Evolutionary conservation across 2,888 invertebrate genomes (phyloP).

Genomic region (Dermolepida albohirtum): DNA sequence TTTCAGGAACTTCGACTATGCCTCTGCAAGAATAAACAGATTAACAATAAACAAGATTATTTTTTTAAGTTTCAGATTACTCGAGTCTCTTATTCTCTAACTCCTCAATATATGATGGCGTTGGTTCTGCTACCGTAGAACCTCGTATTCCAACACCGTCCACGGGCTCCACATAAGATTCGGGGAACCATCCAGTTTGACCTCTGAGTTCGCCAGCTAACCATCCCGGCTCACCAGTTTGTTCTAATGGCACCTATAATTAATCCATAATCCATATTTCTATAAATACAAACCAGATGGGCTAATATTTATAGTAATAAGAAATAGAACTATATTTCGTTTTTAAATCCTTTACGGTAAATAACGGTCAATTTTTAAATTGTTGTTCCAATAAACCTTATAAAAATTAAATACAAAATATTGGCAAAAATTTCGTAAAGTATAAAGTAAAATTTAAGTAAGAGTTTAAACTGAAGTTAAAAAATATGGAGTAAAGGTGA

Average conservation of each 20-base stretch:
- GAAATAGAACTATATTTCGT: neutral
- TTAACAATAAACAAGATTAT: neutral
- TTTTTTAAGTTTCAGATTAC: constrained; percentile 61
- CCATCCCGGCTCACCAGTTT: constrained; percentile 98
- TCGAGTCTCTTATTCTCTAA: constrained; percentile 64
- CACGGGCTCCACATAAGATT: constrained; percentile 90
- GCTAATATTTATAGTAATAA: constrained; percentile 7
- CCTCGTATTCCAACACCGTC: constrained; percentile 64
- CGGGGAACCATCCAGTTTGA: constrained; percentile 96
- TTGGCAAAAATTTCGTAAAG: too few relatives aligned
- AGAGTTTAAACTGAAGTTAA: too few relatives aligned
- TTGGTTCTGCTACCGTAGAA: constrained; percentile 46
- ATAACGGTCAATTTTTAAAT: too few relatives aligned
- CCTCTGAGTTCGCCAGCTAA: constrained; percentile 91
- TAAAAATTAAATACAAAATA: too few relatives aligned
- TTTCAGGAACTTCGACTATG: constrained; percentile 80
- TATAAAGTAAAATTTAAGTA: too few relatives aligned
- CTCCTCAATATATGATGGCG: constrained; percentile 49
- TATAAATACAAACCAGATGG: constrained; percentile 12
- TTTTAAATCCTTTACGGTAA: too few relatives aligned
- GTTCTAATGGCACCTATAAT: constrained; percentile 74
- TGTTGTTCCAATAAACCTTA: too few relatives aligned
- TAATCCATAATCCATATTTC: constrained; percentile 37
- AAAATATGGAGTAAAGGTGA: too few relatives aligned
- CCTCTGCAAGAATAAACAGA: constrained; percentile 66